Conservation (phyloP, 2,797 vertebrate species). For the Alfaro cultratus region DNA sequence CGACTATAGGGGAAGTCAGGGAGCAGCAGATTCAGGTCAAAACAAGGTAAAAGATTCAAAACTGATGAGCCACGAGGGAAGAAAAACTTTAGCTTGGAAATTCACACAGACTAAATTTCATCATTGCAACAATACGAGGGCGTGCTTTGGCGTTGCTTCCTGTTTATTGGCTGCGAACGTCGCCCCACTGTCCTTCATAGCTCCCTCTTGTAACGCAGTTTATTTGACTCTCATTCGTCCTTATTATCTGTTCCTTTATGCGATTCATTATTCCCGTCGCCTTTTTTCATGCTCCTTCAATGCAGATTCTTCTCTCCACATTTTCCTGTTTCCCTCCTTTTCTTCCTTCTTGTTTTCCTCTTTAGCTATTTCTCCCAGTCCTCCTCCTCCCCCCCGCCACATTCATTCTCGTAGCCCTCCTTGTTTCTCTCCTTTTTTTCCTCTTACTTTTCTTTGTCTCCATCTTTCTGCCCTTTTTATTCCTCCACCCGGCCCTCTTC, state of each 20-base stretch:
- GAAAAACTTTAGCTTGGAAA: slow-evolving; percentile 42
- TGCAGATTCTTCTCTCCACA: slow-evolving; percentile 44
- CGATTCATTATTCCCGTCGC: slow-evolving; percentile 68
- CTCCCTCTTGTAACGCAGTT: slow-evolving; percentile 60
- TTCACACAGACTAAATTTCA: slow-evolving; percentile 52
- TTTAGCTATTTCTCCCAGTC: slow-evolving; percentile 44
- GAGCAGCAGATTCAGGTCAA: slow-evolving; percentile 27
- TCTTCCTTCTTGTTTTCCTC: slow-evolving; percentile 55
- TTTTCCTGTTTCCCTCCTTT: slow-evolving; percentile 23
- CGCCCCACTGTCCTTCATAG: slow-evolving; percentile 68
- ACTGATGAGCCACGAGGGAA: slow-evolving; percentile 34
- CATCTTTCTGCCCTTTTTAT: slow-evolving; percentile 34
- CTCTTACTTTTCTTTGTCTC: slow-evolving; percentile 32
- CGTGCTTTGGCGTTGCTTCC: slow-evolving; percentile 50
- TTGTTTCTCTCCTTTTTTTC: slow-evolving; percentile 20
- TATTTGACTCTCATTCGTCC: slow-evolving; percentile 69
- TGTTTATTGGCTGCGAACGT: slow-evolving; percentile 53
- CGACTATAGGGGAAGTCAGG: not conserved
- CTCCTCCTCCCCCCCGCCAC: slow-evolving; percentile 31
- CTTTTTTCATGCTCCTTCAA: slow-evolving; percentile 60
- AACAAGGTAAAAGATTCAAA: slow-evolving; percentile 22
- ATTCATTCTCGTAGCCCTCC: slow-evolving; percentile 10
- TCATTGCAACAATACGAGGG: slow-evolving; percentile 45
- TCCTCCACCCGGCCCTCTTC: slow-evolving; percentile 21
- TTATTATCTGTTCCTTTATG: slow-evolving; percentile 70